phyloP scores from a whole-genome alignment of 2,113 vertebrate genomes.

The Paramisgurnus dabryanus region DNA sequence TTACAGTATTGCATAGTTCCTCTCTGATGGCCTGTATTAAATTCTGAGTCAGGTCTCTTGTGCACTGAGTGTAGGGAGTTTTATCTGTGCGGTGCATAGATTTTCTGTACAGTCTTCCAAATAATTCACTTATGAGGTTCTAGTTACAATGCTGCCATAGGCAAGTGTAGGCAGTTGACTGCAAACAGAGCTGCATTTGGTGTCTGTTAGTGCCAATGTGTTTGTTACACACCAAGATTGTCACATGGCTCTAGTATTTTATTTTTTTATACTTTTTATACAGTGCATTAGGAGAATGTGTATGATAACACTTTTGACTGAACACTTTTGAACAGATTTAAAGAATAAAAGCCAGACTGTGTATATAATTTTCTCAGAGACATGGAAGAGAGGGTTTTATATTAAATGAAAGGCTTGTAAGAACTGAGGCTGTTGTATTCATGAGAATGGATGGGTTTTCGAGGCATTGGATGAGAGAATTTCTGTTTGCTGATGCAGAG shows the following conservation, averaged over 20 bases:
- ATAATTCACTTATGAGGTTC: too few relatives aligned
- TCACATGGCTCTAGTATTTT: too few relatives aligned
- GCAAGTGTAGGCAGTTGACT: too few relatives aligned
- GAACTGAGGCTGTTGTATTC: constrained; percentile 1
- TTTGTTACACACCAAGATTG: neutral
- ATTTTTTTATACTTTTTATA: too few relatives aligned
- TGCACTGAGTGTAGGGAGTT: too few relatives aligned
- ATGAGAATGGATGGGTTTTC: constrained; percentile 27
- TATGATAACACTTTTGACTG: neutral
- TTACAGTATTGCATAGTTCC: too few relatives aligned
- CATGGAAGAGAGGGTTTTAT: constrained; percentile 1
- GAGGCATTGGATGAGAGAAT: neutral
- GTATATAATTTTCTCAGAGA: neutral
- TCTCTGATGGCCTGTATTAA: too few relatives aligned
- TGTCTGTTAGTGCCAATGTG: neutral
- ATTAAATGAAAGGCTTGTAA: neutral
- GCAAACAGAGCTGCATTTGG: too few relatives aligned
- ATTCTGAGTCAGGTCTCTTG: too few relatives aligned
- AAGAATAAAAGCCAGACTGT: neutral
- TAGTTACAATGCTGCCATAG: too few relatives aligned
- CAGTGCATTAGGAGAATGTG: neutral
- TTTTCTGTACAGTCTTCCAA: too few relatives aligned
- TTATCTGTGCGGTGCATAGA: too few relatives aligned
- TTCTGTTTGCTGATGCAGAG: neutral
- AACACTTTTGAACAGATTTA: neutral